phyloP scores from a whole-genome alignment of 1,140 invertebrate genomes.

The Scaptomyza graminum region DNA sequence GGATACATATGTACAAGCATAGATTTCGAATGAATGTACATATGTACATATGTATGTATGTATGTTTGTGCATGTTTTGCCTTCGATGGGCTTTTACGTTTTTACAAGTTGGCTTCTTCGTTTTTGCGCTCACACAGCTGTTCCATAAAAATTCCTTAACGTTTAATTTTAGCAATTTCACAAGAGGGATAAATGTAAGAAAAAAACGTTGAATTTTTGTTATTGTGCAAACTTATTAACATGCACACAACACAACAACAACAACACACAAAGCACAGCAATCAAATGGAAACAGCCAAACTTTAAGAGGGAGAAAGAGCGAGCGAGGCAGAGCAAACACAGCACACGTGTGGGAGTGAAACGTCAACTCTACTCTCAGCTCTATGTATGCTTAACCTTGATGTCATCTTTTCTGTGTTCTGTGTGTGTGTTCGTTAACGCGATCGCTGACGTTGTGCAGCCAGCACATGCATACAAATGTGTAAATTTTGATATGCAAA shows the following conservation, averaged over 20 bases:
- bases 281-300: conserved; percentile 38
- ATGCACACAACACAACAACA: conserved; percentile 31
- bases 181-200: conserved; percentile 48
- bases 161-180: conserved; percentile 59
- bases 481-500: conserved; percentile 52
- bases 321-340: conserved; percentile 24
- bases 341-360: conserved; percentile 33
- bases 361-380: conserved; percentile 49
- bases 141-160: conserved; percentile 57
- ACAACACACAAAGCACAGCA: conserved; percentile 16
- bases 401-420: conserved; percentile 49
- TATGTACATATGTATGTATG: conserved; percentile 9
- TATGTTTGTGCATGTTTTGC: conserved; percentile 26
- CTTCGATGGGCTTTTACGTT: conserved; percentile 55
- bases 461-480: conserved; percentile 53
- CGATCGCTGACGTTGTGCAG: conserved; percentile 22
- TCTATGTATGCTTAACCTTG: conserved; percentile 57
- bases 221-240: conserved; percentile 56
- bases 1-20: not conserved
- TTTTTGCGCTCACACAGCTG: conserved; percentile 66
- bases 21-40: not conserved
- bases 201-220: conserved; percentile 54
- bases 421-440: conserved; percentile 18
- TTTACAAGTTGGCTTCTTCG: conserved; percentile 34
- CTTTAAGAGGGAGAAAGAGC: conserved; percentile 21